phyloP scores from a whole-genome alignment of 2,797 vertebrate genomes.

The Rhinichthys osculus region DNA sequence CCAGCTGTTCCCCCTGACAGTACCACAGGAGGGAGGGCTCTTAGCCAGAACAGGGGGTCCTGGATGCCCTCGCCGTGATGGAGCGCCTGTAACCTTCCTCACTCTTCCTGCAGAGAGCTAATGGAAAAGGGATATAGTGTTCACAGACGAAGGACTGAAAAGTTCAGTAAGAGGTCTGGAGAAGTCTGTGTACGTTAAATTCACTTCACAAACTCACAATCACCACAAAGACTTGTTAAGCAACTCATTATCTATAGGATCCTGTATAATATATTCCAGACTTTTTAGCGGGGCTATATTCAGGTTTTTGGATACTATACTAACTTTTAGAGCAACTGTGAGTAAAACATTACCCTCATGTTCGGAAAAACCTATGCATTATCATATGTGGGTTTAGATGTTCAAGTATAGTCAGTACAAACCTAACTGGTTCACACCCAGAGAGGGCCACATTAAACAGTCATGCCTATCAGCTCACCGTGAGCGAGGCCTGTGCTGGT shows the following conservation, averaged over 20 bases:
- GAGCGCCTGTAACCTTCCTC: constrained; percentile 54
- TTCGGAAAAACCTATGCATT: not conserved
- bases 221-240: not conserved
- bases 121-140: constrained; percentile 52
- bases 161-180: constrained; percentile 34
- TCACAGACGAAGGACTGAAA: constrained; percentile 30
- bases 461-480: constrained; percentile 41
- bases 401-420: constrained; percentile 8
- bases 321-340: no score
- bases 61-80: constrained; percentile 7
- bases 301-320: no score
- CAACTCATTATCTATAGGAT: not conserved
- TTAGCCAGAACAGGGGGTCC: constrained; percentile 57
- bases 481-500: constrained; percentile 52
- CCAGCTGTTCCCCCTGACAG: constrained; percentile 62
- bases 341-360: not conserved
- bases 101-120: constrained; percentile 46
- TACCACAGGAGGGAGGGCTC: constrained; percentile 52
- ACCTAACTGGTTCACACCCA: constrained; percentile 39
- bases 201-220: not conserved
- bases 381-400: constrained; percentile 20
- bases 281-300: no score
- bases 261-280: no score
- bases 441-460: constrained; percentile 49
- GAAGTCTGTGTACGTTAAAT: constrained; percentile 10